Evolutionary conservation across 2,113 vertebrate species (phyloP).

Genomic region (Puntigrus tetrazona): DNA sequence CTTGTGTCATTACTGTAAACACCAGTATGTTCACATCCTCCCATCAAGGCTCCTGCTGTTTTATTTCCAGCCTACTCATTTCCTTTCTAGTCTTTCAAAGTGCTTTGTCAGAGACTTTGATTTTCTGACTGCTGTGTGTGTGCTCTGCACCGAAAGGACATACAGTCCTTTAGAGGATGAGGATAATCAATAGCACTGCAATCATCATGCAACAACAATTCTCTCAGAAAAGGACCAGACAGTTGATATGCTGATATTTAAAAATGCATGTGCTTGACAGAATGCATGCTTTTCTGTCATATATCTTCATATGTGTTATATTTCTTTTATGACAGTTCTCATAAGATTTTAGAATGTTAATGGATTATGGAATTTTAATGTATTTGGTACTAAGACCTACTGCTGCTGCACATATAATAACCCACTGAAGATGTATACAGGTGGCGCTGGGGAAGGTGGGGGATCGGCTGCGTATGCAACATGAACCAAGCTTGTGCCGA

Average conservation of each 20-base stretch:
- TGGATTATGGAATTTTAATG: no score
- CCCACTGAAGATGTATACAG: no score
- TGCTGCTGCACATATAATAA: no score
- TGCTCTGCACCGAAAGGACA: no score
- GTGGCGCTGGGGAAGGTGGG: no score
- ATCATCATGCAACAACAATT: background rate
- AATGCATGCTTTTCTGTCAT: background rate
- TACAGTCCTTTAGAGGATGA: background rate
- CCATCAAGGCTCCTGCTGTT: background rate
- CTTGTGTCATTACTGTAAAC: background rate
- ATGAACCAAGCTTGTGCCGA: no score
- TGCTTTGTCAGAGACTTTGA: slow-evolving; percentile 23
- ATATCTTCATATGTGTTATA: background rate
- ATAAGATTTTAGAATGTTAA: no score
- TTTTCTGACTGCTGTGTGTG: slow-evolving; percentile 3
- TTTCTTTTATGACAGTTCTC: background rate
- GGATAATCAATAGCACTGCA: background rate
- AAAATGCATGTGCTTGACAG: background rate
- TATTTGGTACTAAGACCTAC: no score
- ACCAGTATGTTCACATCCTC: background rate
- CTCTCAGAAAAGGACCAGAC: background rate
- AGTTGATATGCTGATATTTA: background rate
- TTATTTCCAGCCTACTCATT: slow-evolving; percentile 5
- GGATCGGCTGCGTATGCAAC: no score
- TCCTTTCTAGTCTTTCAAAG: background rate